phyloP scores from a whole-genome alignment of 2,797 vertebrate genomes.

The Falco peregrinus region DNA sequence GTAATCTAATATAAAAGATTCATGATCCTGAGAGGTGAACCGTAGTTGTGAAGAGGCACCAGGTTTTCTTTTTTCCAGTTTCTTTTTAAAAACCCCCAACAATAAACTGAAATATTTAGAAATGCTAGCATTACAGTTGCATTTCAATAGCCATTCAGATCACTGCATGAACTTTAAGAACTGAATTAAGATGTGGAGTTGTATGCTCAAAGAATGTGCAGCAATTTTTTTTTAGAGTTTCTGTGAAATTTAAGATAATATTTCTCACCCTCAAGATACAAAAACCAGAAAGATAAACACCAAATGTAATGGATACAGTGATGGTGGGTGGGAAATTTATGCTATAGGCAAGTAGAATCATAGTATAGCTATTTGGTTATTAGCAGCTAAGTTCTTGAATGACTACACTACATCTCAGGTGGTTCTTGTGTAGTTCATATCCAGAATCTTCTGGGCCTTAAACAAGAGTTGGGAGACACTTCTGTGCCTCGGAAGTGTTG shows the following conservation, averaged over 20 bases:
- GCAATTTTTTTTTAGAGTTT: neutral
- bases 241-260: neutral
- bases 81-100: neutral
- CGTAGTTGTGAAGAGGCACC: neutral
- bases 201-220: neutral
- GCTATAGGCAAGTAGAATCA: neutral
- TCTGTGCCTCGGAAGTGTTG: neutral
- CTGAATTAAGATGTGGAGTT: neutral
- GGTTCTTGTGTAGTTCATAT: neutral
- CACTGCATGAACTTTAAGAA: neutral
- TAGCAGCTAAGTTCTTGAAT: neutral
- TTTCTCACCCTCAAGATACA: neutral
- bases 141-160: neutral
- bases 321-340: neutral
- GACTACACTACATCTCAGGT: too few species aligned
- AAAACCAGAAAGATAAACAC: neutral
- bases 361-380: neutral
- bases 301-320: neutral
- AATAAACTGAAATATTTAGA: neutral
- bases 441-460: neutral
- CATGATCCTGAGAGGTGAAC: neutral
- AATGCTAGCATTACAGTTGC: neutral
- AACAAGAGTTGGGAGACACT: neutral
- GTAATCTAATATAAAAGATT: neutral
- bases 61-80: neutral